Percentiles rank a stretch among this genome's conserved stretches.
Conservation (phyloP, 2,113 vertebrate species). For the Paramisgurnus dabryanus region DNA sequence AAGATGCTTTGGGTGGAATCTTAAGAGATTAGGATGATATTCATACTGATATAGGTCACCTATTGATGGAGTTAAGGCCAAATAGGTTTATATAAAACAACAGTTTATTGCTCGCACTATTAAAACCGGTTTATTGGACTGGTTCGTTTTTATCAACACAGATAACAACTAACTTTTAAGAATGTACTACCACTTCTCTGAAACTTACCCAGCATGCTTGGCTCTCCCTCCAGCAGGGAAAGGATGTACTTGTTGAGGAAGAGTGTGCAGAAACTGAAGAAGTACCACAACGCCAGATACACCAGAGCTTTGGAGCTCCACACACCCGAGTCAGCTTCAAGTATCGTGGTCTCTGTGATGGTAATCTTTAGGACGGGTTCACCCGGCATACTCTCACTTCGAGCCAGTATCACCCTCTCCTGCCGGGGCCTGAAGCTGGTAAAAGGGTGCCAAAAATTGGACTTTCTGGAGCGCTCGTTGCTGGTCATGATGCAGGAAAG, state of each 20-base stretch:
- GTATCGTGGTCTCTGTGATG: conserved; percentile 89
- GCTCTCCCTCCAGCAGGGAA: conserved; percentile 90
- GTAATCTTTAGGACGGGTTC: conserved; percentile 88
- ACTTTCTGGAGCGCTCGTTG: conserved; percentile 60
- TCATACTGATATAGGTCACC: no score
- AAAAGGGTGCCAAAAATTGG: conserved; percentile 63
- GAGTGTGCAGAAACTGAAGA: conserved; percentile 97
- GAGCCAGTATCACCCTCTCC: conserved; percentile 80
- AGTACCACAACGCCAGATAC: conserved; percentile 90
- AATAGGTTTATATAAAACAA: background rate
- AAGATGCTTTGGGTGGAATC: no score
- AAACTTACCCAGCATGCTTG: conserved; percentile 88
- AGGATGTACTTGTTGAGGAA: conserved; percentile 98
- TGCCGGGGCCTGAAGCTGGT: conserved; percentile 69
- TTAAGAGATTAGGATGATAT: no score
- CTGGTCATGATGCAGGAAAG: conserved; percentile 53
- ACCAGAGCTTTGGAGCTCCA: conserved; percentile 82
- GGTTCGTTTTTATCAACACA: background rate
- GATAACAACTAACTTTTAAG: background rate
- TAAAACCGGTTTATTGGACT: background rate
- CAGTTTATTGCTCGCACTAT: background rate
- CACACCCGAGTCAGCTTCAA: conserved; percentile 87
- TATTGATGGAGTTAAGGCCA: background rate
- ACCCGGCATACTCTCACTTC: conserved; percentile 79
- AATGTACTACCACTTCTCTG: no score